phyloP scores from a whole-genome alignment of 2,888 invertebrate species.

The Leptinotarsa peninsularis region DNA sequence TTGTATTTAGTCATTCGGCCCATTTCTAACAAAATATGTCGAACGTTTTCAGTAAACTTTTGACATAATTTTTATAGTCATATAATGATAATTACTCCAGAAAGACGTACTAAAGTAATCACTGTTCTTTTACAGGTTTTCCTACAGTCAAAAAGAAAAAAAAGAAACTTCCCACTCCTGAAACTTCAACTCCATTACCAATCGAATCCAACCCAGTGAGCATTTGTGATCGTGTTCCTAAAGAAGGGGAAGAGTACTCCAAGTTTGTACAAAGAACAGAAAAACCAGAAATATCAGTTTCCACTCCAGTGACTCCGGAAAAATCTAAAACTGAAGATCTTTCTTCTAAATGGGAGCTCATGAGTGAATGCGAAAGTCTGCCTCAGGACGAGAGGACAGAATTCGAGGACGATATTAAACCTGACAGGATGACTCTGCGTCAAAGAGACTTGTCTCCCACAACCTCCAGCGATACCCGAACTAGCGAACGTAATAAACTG shows the following conservation, averaged over 20 bases:
- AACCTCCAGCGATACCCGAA: constrained; percentile 54
- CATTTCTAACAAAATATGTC: no score
- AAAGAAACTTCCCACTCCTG: constrained; percentile 62
- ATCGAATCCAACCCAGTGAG: constrained; percentile 41
- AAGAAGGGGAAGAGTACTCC: constrained; percentile 76
- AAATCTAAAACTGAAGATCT: constrained; percentile 55
- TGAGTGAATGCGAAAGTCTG: constrained; percentile 73
- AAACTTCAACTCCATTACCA: constrained; percentile 35
- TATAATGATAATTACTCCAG: no score
- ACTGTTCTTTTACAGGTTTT: constrained; percentile 74
- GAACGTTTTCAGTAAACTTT: neutral
- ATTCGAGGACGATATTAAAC: constrained; percentile 23
- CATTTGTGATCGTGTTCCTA: constrained; percentile 76
- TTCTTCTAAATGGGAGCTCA: constrained; percentile 71
- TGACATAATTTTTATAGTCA: neutral
- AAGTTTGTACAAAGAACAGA: constrained; percentile 74
- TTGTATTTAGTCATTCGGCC: neutral
- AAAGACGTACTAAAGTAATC: no score
- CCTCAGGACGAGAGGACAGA: constrained; percentile 69
- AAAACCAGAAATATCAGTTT: constrained; percentile 37
- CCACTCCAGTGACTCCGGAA: constrained; percentile 34
- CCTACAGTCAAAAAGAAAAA: constrained; percentile 88
- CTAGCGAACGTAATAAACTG: constrained; percentile 48
- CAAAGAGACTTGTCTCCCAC: constrained; percentile 51
- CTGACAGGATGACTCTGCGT: constrained; percentile 43